A percentile compares a stretch with the other conserved stretches of the same genome.
Conservation (phyloP, 2,113 vertebrate species). For the Balaeniceps rex region DNA sequence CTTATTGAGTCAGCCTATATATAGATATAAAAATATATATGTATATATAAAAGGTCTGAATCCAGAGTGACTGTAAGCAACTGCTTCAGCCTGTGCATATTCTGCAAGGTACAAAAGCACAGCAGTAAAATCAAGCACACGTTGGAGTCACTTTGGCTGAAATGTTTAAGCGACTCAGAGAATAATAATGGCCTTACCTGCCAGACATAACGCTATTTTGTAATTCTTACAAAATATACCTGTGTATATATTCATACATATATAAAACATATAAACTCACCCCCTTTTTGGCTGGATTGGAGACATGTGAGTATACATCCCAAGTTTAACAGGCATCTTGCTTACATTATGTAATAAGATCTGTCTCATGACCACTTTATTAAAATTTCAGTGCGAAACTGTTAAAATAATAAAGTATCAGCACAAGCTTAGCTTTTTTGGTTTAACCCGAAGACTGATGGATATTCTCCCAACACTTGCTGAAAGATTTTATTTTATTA, state of each 20-base stretch:
- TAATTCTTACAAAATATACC: not conserved
- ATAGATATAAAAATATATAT: too few relatives aligned
- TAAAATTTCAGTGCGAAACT: not conserved
- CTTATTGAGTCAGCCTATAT: not conserved
- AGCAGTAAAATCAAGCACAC: not conserved
- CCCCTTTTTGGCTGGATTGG: not conserved
- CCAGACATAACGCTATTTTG: not conserved
- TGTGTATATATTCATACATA: rapidly evolving
- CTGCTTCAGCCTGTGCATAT: not conserved
- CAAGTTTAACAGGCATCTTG: not conserved
- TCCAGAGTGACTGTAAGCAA: not conserved
- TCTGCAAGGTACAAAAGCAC: not conserved
- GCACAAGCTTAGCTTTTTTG: not conserved
- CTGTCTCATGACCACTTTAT: not conserved
- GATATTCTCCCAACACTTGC: not conserved
- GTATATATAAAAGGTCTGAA: not conserved
- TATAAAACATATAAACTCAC: not conserved
- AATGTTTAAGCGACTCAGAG: not conserved
- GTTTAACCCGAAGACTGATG: constrained; percentile 4
- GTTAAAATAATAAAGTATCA: not conserved
- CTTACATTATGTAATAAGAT: not conserved
- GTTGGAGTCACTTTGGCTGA: not conserved
- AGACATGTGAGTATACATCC: not conserved
- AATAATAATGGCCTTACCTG: not conserved
- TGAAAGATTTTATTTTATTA: constrained; percentile 61